Conservation (phyloP, 1,140 invertebrate genomes). For the Temnothorax longispinosus region DNA sequence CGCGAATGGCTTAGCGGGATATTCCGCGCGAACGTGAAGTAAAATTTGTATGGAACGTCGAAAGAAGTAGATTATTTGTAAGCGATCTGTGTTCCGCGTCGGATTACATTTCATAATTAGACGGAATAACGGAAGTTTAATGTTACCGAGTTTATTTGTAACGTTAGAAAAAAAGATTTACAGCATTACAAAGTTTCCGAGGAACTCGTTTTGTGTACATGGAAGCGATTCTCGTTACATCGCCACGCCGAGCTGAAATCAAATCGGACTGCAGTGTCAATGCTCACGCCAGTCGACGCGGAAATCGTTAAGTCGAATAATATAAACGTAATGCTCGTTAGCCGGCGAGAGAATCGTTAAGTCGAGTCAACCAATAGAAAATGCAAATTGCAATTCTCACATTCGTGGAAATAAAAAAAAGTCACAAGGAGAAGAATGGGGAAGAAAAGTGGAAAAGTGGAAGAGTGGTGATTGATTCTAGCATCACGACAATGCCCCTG, state of each 20-base stretch:
- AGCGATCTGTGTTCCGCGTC: background rate
- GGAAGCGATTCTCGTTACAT: conserved; percentile 19
- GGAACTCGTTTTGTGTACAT: background rate
- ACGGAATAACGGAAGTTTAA: background rate
- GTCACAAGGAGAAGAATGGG: too few relatives aligned
- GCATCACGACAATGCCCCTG: too few relatives aligned
- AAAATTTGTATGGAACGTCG: background rate
- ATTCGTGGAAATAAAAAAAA: too few relatives aligned
- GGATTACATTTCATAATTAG: conserved; percentile 7
- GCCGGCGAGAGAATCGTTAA: conserved; percentile 36
- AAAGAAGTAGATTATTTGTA: conserved; percentile 4
- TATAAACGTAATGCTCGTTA: conserved; percentile 56
- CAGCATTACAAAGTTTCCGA: background rate
- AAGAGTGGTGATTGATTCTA: too few relatives aligned
- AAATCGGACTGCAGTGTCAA: conserved; percentile 48
- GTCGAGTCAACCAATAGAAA: conserved; percentile 62
- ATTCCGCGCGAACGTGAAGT: background rate
- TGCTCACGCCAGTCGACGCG: conserved; percentile 34
- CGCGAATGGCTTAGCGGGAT: conserved; percentile 7
- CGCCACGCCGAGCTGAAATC: conserved; percentile 18
- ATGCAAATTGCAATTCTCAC: conserved; percentile 51
- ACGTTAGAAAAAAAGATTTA: background rate
- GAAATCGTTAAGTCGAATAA: conserved; percentile 55
- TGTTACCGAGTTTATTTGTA: background rate
- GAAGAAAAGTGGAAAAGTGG: too few relatives aligned